Evolutionary conservation across 2,113 vertebrate species (phyloP).

Genomic region (Centropus unirufus): DNA sequence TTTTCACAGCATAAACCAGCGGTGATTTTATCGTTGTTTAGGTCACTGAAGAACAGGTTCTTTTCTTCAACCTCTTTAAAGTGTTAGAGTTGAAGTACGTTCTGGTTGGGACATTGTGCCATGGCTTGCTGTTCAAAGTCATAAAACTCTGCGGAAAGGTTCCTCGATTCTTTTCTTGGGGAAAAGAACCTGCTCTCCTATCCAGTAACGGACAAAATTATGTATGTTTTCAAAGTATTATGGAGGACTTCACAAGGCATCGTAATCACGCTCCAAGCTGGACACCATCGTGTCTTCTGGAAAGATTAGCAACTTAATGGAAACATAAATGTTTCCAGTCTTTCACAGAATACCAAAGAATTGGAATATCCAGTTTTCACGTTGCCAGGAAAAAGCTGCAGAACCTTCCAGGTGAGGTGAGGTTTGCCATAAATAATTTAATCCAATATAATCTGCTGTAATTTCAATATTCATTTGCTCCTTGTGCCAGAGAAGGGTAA

Average conservation of each 20-base stretch:
- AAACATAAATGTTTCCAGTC: constrained; percentile 63
- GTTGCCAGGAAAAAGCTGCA: constrained; percentile 60
- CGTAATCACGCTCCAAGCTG: background rate
- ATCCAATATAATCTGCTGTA: constrained; percentile 67
- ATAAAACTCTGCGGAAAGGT: background rate
- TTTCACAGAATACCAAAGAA: constrained; percentile 37
- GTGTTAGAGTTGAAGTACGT: background rate
- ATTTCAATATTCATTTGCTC: constrained; percentile 55
- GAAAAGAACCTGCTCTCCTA: background rate
- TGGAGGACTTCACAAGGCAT: constrained; percentile 22
- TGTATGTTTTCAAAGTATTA: constrained; percentile 9
- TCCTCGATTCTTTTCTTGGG: constrained; percentile 32
- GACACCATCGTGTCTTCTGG: constrained; percentile 44
- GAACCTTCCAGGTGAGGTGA: constrained; percentile 63
- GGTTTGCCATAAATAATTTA: constrained; percentile 69
- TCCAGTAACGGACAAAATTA: background rate
- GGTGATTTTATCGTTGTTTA: accelerated
- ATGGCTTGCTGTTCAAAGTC: background rate
- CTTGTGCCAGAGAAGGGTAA: constrained; percentile 47
- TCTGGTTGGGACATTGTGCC: background rate
- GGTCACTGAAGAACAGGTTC: background rate
- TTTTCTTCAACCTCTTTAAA: background rate
- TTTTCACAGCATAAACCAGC: background rate
- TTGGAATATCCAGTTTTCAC: constrained; percentile 27
- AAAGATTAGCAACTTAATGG: constrained; percentile 51